These are phyloP conservation scores for Lasioglossum villosulum DNA, from an alignment of 2,888 invertebrate species.

Conservation along the genomic window DNA sequence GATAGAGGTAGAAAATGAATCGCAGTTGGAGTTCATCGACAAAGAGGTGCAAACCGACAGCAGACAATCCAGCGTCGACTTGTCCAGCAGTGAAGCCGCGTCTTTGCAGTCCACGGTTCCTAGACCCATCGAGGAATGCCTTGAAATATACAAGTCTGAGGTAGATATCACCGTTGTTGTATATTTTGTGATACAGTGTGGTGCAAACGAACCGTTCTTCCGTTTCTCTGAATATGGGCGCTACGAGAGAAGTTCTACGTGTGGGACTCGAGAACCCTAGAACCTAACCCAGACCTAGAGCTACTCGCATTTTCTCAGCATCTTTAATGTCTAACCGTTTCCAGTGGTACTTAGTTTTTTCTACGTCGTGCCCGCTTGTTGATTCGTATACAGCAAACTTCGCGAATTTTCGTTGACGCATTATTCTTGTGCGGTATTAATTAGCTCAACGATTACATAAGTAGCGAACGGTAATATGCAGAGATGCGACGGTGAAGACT, in stretches of 20 bases:
- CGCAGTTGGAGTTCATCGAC: constrained; percentile 82
- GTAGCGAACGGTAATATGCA: neutral
- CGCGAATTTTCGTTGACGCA: neutral
- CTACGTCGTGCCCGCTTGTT: too few relatives aligned
- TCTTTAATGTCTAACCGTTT: neutral
- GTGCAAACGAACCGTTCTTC: neutral
- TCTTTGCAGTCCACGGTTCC: constrained; percentile 44
- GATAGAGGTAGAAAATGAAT: constrained; percentile 76
- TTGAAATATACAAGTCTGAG: constrained; percentile 90
- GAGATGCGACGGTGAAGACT: neutral
- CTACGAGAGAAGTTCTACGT: neutral
- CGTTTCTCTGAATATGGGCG: neutral
- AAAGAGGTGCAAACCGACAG: constrained; percentile 89
- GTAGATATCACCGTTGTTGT: constrained; percentile 73
- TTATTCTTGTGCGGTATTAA: neutral
- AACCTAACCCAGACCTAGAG: neutral
- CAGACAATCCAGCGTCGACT: constrained; percentile 60
- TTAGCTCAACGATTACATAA: neutral
- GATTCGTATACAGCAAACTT: too few relatives aligned
- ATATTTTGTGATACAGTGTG: neutral
- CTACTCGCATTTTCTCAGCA: neutral
- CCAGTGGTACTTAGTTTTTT: too few relatives aligned
- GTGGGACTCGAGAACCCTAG: neutral
- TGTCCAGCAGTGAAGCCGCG: constrained; percentile 33
- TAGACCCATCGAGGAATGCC: constrained; percentile 88